phyloP scores from a whole-genome alignment of 2,888 invertebrate genomes.

The Pogonocherus hispidulus region DNA sequence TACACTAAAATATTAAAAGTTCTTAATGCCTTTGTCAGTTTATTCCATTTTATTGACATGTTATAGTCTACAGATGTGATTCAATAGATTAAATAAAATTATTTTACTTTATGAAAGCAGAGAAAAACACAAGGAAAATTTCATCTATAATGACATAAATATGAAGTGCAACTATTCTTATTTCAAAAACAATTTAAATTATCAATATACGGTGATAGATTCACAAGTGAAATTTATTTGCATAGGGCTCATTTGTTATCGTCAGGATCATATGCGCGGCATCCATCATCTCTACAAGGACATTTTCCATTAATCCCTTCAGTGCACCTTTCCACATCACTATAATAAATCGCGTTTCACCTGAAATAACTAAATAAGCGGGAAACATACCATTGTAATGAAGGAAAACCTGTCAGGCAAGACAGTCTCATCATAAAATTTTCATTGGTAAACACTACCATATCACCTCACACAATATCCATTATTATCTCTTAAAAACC shows the following conservation, averaged over 20 bases:
- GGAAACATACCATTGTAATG: neutral
- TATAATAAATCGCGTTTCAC: slow-evolving; percentile 4
- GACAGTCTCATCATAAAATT: neutral
- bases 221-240: neutral
- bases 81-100: too few species aligned
- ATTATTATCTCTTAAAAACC: too few species aligned
- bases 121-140: too few species aligned
- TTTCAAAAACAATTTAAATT: neutral
- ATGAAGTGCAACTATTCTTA: too few species aligned
- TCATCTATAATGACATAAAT: too few species aligned
- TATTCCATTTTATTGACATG: too few species aligned
- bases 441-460: neutral
- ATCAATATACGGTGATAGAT: neutral
- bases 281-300: slow-evolving; percentile 1
- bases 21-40: too few species aligned
- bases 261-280: slow-evolving; percentile 2
- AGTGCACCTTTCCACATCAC: neutral
- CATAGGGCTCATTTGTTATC: neutral
- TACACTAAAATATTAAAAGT: too few species aligned
- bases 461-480: too few species aligned
- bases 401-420: neutral
- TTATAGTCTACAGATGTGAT: too few species aligned
- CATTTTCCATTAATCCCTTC: slow-evolving; percentile 2
- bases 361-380: neutral
- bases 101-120: too few species aligned